Base-by-base conservation (phyloP, 2,888 invertebrate species). In the Stomorhina lunata region DNA sequence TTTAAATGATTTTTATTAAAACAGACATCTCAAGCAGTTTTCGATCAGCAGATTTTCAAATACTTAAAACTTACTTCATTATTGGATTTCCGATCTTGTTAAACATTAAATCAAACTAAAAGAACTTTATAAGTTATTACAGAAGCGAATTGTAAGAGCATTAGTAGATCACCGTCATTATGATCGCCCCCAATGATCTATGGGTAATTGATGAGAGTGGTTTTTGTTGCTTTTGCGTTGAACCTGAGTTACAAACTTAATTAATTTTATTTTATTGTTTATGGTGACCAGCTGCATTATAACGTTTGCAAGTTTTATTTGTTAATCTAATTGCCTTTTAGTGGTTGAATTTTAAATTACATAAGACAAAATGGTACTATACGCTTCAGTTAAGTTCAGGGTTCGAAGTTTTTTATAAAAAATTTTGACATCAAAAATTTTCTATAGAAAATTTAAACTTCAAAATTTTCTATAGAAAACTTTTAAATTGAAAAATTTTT, bases 1-100 rank as follows among this genome's bases (percentile, higher is more conserved):
- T 77, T 79, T 76, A 79, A 82, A 75, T 50, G 71, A 82, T 71
- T 76, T 82, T 82, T 82, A 79, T 79, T 79, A 79, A 79, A 76
- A 79, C 75, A 71, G 79, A 76, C 82, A 82, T 73, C 40, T 66
- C 25, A 32, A 73, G 73, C 50, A 66, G 79, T 59, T 66, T 65
- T 65, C 61, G 55, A 48, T 57, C 34, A 57, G 32, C 34, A 22
- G n/a, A 61, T 61, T 61, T 40, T 29, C 25, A 61, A 61, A 61
- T 40, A 25, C n/a, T 61, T 43, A n/a, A n/a, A n/a, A n/a, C n/a
- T n/a, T n/a, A n/a, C n/a, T n/a, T n/a, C n/a, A n/a, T n/a, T n/a
- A n/a, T n/a, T n/a, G n/a, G n/a, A n/a, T n/a, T n/a, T n/a, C n/a
- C n/a, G n/a, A n/a, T n/a, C n/a, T n/a, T n/a, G n/a, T n/a, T n/a